Conservation (phyloP, 2,888 invertebrate genomes). For the Odontomyia ornata region DNA sequence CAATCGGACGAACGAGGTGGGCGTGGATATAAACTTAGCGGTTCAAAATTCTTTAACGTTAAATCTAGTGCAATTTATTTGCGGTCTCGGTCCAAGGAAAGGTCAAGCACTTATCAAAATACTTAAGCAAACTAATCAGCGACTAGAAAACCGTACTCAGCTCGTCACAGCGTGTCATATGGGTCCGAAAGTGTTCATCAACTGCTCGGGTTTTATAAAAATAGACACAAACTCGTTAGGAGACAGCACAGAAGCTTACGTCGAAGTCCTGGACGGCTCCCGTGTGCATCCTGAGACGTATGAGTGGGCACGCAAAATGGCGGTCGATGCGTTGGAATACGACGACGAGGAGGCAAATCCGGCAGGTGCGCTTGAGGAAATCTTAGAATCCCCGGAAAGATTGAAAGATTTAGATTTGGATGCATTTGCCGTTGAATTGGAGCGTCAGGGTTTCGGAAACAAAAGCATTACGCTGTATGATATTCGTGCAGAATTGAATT, state of each 20-base stretch:
- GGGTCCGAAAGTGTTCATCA: slow-evolving; percentile 98
- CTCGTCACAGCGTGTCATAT: slow-evolving; percentile 94
- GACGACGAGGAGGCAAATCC: slow-evolving; percentile 97
- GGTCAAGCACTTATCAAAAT: slow-evolving; percentile 86
- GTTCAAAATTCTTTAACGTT: slow-evolving; percentile 88
- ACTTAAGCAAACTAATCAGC: slow-evolving; percentile 89
- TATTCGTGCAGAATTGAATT: slow-evolving; percentile 93
- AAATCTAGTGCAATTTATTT: slow-evolving; percentile 93
- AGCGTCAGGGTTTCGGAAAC: slow-evolving; percentile 88
- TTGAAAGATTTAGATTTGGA: slow-evolving; percentile 96
- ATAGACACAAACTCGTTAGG: slow-evolving; percentile 96
- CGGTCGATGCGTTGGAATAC: slow-evolving; percentile 97
- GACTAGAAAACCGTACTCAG: slow-evolving; percentile 93
- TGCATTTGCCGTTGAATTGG: slow-evolving; percentile 97
- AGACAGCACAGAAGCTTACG: slow-evolving; percentile 93
- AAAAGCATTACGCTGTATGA: slow-evolving; percentile 96
- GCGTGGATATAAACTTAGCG: slow-evolving; percentile 95
- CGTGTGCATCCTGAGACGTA: slow-evolving; percentile 99
- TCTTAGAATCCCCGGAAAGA: slow-evolving; percentile 92
- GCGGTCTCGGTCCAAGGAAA: slow-evolving; percentile 96
- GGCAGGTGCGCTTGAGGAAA: slow-evolving; percentile 96
- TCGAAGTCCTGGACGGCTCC: slow-evolving; percentile 95
- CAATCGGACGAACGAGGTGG: slow-evolving; percentile 96
- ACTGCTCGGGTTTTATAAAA: slow-evolving; percentile 98
- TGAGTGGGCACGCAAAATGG: slow-evolving; percentile 99